A percentile compares a stretch with the other conserved stretches of the same genome.
phyloP scores from a whole-genome alignment of 2,888 invertebrate genomes.

The Drosophila acutilabella region DNA sequence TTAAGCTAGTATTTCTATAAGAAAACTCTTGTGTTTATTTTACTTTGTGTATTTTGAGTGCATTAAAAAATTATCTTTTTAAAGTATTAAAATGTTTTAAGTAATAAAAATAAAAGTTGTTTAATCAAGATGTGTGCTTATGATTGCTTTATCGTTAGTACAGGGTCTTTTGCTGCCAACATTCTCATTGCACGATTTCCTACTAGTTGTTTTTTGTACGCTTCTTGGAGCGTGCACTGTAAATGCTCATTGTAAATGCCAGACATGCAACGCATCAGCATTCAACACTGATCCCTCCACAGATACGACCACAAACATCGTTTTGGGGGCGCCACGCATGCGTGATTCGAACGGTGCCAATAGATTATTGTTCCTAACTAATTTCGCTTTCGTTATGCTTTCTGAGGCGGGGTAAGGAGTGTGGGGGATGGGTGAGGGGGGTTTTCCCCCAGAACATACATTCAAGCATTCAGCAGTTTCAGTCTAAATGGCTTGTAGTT shows the following conservation, averaged over 20 bases:
- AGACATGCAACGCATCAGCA: constrained; percentile 42
- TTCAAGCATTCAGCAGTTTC: constrained; percentile 26
- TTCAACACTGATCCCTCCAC: constrained; percentile 20
- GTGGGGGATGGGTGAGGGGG: no score
- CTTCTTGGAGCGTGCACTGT: constrained; percentile 15
- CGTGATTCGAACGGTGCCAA: constrained; percentile 38
- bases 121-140: no score
- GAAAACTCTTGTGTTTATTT: no score
- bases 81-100: no score
- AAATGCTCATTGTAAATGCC: constrained; percentile 55
- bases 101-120: no score
- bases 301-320: constrained; percentile 1
- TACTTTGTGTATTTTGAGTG: no score
- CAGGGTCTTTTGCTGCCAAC: background rate
- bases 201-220: background rate
- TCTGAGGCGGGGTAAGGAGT: background rate
- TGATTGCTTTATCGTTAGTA: background rate
- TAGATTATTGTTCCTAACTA: constrained; percentile 42
- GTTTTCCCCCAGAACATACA: no score
- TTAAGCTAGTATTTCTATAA: no score
- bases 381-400: constrained; percentile 54
- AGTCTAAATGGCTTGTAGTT: constrained; percentile 55
- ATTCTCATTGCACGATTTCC: background rate
- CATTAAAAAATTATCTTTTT: no score
- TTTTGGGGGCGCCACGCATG: constrained; percentile 55